Percentiles rank a stretch among this genome's conserved stretches.
Evolutionary conservation across 2,888 invertebrate genomes (phyloP).

Genomic region (Apotomis turbidana): DNA sequence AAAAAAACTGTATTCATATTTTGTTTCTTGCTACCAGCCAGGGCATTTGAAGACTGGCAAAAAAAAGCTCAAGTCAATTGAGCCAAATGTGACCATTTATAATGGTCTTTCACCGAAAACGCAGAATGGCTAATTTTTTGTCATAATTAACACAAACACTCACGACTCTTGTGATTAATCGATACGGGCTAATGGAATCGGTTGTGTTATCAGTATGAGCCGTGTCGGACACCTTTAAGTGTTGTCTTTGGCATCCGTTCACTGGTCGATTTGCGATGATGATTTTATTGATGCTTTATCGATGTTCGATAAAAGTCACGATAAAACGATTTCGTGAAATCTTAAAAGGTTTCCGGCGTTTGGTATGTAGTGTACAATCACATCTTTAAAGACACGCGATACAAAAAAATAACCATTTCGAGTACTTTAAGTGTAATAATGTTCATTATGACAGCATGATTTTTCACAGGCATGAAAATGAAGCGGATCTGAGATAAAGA

Average conservation of each 20-base stretch:
- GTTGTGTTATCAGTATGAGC: constrained; percentile 23
- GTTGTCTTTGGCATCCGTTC: neutral
- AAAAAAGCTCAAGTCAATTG: neutral
- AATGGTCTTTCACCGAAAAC: constrained; percentile 5
- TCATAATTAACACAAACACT: constrained; percentile 16
- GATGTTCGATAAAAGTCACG: neutral
- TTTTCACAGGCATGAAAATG: too few relatives aligned
- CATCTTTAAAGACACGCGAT: too few relatives aligned
- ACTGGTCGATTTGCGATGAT: neutral
- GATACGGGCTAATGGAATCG: constrained; percentile 8
- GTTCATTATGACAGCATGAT: too few relatives aligned
- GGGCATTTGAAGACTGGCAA: too few relatives aligned
- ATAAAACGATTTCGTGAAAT: too few relatives aligned
- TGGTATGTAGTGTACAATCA: too few relatives aligned
- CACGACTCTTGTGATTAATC: constrained; percentile 5
- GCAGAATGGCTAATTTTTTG: constrained; percentile 5
- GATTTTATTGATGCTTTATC: neutral
- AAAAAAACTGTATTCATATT: too few relatives aligned
- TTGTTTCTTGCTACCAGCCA: too few relatives aligned
- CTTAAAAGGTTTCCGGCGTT: too few relatives aligned
- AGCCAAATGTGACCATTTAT: neutral
- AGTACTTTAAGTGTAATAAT: too few relatives aligned
- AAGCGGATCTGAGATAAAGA: too few relatives aligned
- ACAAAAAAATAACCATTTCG: too few relatives aligned
- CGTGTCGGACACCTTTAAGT: constrained; percentile 17